Evolutionary conservation across 2,797 vertebrate species (phyloP), one percentile per base, ranked within the genome.

Genomic region (Takifugu ocellatus): DNA sequence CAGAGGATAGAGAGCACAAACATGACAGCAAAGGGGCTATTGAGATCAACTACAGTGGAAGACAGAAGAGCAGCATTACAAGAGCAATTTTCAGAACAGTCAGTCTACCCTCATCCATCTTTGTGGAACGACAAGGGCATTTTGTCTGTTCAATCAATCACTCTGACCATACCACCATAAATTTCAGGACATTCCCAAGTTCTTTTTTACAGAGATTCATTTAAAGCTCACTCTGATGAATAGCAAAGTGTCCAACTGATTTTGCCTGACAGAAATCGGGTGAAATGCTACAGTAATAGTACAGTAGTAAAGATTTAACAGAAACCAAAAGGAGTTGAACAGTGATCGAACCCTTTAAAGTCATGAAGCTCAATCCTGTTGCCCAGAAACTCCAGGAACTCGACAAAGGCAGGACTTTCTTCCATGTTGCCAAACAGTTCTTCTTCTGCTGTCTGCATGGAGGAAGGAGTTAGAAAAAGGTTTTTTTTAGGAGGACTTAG

Each of bases 391-490:
- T 97, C 93, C 8, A 98, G 86, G 87, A 99, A 98, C 60, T 99
- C 95, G 0, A 92, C 57, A 17, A 99, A 98, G 17, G 96, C 93
- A 0, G 94, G 89, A 70, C 96, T 96, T 72, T 99, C 97, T 52
- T 96, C 92, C 5, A 90, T 96, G 78, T 96, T 99, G 33, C 93
- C 92, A 15, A 99, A 99, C 31, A 99, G 83, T 66, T 98, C 96
- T 76, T 98, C 96, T 77, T 99, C 96, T 0, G 95, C 89, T 2
- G 95, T 98, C 97, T 99, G 88, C 3, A 39, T 39, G 36, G 36
- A 39, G 36, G 12, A 39, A 39, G 12, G 4, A 39, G 36, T 39
- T 33, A 39, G 14, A 39, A 39, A 39, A 39, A 39, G 11, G 14
- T 39, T 70, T 72, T 62, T 71, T 72, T 62, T 33, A 63, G 33